Percentiles rank a stretch among this genome's conserved stretches.
Conservation (phyloP, 1,140 invertebrate species). For the Dreissena polymorpha region DNA sequence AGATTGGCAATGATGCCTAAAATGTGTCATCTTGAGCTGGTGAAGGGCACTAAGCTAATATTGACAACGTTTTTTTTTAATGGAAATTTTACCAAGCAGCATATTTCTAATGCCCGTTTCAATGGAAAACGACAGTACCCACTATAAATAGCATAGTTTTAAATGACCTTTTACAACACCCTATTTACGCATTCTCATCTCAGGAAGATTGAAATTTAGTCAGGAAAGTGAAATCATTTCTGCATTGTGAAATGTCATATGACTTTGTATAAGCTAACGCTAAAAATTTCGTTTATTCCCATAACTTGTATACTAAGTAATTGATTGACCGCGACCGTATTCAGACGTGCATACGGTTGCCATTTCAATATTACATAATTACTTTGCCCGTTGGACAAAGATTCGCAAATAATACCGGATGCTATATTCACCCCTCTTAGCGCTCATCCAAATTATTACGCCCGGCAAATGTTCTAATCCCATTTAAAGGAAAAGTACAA, state of each 20-base stretch:
- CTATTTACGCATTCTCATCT: conserved; percentile 39
- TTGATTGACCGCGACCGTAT: conserved; percentile 35
- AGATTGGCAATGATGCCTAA: conserved; percentile 90
- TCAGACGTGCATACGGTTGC: conserved; percentile 34
- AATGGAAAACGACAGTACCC: not conserved
- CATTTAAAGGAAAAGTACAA: conserved; percentile 10
- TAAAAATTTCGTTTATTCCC: conserved; percentile 33
- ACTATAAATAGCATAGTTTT: conserved; percentile 37
- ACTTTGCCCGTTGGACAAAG: conserved; percentile 11
- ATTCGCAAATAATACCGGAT: conserved; percentile 4
- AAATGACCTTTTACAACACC: conserved; percentile 48
- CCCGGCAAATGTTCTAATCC: conserved; percentile 34
- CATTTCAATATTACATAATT: not conserved
- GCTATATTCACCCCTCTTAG: not conserved
- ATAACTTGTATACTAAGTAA: conserved; percentile 5
- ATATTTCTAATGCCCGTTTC: too few relatives aligned
- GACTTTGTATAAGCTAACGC: conserved; percentile 38
- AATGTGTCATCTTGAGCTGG: conserved; percentile 93
- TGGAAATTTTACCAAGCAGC: conserved; percentile 86
- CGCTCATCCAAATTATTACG: not conserved
- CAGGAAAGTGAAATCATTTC: not conserved
- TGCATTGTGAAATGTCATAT: conserved; percentile 26
- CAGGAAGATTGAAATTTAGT: not conserved
- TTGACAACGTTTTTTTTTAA: conserved; percentile 89
- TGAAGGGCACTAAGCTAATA: conserved; percentile 90